Evolutionary conservation across 2,797 vertebrate species (phyloP).

Genomic region (Todus mexicanus): DNA sequence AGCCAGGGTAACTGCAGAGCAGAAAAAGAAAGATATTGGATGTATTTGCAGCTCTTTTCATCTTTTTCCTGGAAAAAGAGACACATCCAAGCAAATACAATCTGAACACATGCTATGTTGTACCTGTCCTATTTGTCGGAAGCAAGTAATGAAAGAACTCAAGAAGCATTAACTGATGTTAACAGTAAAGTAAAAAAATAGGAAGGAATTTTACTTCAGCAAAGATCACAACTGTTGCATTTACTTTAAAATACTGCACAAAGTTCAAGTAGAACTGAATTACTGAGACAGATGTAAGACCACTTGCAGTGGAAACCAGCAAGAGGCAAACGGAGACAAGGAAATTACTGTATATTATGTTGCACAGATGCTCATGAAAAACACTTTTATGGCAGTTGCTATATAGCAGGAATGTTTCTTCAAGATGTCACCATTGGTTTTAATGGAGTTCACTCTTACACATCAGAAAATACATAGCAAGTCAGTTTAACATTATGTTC

Average conservation of each 20-base stretch:
- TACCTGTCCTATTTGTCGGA: not conserved
- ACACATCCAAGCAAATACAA: not conserved
- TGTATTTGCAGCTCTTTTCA: not conserved
- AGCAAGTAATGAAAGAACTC: not conserved
- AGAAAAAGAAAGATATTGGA: not conserved
- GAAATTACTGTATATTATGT: not conserved
- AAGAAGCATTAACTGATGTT: not conserved
- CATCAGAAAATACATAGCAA: not conserved
- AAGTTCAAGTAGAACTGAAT: not conserved
- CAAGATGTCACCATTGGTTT: not conserved
- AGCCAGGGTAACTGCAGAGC: not conserved
- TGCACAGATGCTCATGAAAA: not conserved
- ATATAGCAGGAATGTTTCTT: not conserved
- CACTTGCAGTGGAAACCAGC: not conserved
- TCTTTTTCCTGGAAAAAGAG: not conserved
- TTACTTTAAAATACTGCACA: not conserved
- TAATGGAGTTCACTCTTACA: not conserved
- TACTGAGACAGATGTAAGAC: not conserved
- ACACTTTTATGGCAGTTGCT: not conserved
- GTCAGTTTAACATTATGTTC: not conserved
- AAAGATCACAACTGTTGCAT: not conserved
- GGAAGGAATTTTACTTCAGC: not conserved
- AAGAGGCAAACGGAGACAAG: not conserved
- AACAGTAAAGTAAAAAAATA: not conserved
- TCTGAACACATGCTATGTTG: not conserved